Conservation (phyloP, 2,113 vertebrate genomes). For the Poecilia latipinna region DNA sequence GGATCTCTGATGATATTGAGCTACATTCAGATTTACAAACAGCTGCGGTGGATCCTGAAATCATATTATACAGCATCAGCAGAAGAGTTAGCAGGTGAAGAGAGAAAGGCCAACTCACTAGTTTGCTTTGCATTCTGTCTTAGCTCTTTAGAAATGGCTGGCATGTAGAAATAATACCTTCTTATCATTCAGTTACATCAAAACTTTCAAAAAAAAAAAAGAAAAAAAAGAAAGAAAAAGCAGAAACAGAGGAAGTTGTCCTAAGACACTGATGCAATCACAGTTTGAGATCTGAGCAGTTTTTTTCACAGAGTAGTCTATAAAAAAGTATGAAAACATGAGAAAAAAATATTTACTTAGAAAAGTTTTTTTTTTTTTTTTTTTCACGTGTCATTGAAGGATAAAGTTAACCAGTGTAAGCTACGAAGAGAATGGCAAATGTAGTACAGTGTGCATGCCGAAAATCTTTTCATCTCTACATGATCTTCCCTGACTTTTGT, state of each 20-base stretch:
- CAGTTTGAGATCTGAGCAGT: constrained; percentile 58
- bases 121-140: constrained; percentile 9
- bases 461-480: constrained; percentile 41
- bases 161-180: background rate
- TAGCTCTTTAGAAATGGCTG: constrained; percentile 25
- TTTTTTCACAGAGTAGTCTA: constrained; percentile 9
- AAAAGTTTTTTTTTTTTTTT: constrained; percentile 20
- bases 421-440: constrained; percentile 56
- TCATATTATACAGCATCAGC: constrained; percentile 10
- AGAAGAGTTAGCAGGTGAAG: constrained; percentile 10
- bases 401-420: constrained; percentile 55
- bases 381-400: constrained; percentile 23
- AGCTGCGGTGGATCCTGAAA: constrained; percentile 34
- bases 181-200: constrained; percentile 1
- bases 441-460: constrained; percentile 37
- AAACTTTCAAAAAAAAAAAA: background rate
- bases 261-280: constrained; percentile 57
- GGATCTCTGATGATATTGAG: constrained; percentile 41
- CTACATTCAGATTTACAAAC: constrained; percentile 68
- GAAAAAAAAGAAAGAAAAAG: constrained; percentile 1
- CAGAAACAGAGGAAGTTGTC: constrained; percentile 13
- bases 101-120: background rate
- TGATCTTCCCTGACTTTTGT: constrained; percentile 75
- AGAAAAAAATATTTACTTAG: constrained; percentile 46
- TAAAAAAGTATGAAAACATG: constrained; percentile 60